Percentiles rank a stretch among this genome's conserved stretches.
phyloP scores from a whole-genome alignment of 2,797 vertebrate genomes.

The Gallinago stenura region DNA sequence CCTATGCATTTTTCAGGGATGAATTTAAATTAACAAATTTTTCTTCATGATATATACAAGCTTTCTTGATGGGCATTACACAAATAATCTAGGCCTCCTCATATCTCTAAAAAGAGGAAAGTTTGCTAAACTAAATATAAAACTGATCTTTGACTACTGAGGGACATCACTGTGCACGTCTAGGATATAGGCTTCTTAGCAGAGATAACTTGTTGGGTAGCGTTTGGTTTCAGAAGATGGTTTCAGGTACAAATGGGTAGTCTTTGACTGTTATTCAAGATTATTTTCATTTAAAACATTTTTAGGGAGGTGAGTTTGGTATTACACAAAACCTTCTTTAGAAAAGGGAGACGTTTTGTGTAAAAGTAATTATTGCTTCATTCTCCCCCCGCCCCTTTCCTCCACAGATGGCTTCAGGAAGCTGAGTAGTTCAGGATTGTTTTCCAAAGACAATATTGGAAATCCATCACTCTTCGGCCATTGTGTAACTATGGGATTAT shows the following conservation, averaged over 20 bases:
- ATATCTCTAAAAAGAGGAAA: not conserved
- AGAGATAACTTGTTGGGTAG: not conserved
- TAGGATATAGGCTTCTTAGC: not conserved
- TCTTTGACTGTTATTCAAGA: not conserved
- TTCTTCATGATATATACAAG: accelerated
- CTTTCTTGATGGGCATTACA: not conserved
- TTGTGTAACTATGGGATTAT: not conserved
- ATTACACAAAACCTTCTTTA: not conserved
- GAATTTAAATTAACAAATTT: not conserved
- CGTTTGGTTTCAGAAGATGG: not conserved
- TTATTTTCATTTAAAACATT: not conserved
- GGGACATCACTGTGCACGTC: not conserved
- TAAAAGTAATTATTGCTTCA: not conserved
- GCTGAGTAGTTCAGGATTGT: not conserved
- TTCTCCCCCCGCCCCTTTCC: accelerated
- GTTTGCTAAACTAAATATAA: not conserved
- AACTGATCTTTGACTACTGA: not conserved
- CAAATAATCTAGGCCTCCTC: not conserved
- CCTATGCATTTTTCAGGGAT: not conserved
- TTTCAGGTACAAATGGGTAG: not conserved
- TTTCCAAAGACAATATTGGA: not conserved
- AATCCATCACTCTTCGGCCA: not conserved
- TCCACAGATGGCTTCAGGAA: not conserved
- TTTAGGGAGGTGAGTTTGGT: not conserved
- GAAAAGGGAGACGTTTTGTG: not conserved